Base-by-base conservation (phyloP, 2,888 invertebrate genomes). In the Acanthosepion esculentum region DNA sequence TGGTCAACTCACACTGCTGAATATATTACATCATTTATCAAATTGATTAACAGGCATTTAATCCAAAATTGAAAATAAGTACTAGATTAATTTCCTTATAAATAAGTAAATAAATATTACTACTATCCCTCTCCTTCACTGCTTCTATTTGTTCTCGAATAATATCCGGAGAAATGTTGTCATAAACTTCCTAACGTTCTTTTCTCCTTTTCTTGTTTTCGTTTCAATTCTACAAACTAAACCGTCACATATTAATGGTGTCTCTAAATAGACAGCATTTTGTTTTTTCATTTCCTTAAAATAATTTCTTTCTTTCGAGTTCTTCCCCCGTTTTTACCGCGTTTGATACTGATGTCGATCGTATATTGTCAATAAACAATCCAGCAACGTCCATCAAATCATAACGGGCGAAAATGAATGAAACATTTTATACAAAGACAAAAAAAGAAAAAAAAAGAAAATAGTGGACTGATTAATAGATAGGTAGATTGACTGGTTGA, bases 351-450 rank as follows among this genome's bases (percentile, higher is more conserved):
- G 64, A 64, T 64, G 64, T 64, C 26, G 78, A 78, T 78, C 78
- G 10, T 78, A 78, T 33, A 78, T 78, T n/a, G 78, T 78, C 78
- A 78, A 23, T 12, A 78, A 78, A 78, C 78, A 78, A 78, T 78
- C n/a, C n/a, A n/a, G n/a, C n/a, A n/a, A 78, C 78, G n/a, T 78
- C 78, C 12, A n/a, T 78, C 78, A 23, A 59, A 59, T 59, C 59
- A 20, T 59, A 59, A 59, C 59, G 78, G 78, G n/a, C 78, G 78
- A 78, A 78, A 78, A 78, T 78, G n/a, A 78, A 78, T 78, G 78
- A 33, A 12, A 15, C 78, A n/a, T 78, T 78, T 78, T n/a, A 78
- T 78, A n/a, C 12, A 78, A 33, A 78, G 15, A 78, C 41, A 41
- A 41, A 41, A 41, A 41, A 41, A 41, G 41, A 41, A 41, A 5